Conservation (phyloP, 2,888 invertebrate species). For the Drosophila mimetica region DNA sequence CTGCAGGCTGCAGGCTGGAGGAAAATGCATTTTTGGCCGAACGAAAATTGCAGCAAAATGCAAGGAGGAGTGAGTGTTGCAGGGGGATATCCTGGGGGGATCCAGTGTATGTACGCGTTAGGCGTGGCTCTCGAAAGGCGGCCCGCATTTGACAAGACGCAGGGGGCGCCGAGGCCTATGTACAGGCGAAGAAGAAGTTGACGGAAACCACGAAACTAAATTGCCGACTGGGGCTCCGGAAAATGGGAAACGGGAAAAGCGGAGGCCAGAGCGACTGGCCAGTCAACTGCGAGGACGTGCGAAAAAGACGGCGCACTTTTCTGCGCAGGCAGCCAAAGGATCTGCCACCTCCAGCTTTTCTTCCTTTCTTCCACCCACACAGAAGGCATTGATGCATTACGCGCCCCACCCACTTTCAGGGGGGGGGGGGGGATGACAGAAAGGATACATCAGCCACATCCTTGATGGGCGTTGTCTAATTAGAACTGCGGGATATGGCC, state of each 20-base stretch:
- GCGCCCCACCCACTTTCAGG: slow-evolving; percentile 35
- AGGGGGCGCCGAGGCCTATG: slow-evolving; percentile 44
- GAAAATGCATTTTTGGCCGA: slow-evolving; percentile 64
- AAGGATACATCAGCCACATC: slow-evolving; percentile 19
- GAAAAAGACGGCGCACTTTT: slow-evolving; percentile 77
- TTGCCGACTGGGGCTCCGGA: slow-evolving; percentile 49
- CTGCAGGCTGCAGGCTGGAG: slow-evolving; percentile 25
- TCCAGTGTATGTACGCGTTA: slow-evolving; percentile 52
- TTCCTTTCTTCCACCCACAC: background rate
- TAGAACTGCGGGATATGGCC: slow-evolving; percentile 34
- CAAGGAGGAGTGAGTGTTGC: slow-evolving; percentile 22
- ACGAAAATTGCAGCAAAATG: too few species aligned
- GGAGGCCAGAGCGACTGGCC: slow-evolving; percentile 28
- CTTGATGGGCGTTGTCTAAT: slow-evolving; percentile 51
- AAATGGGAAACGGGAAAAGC: background rate
- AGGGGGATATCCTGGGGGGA: slow-evolving; percentile 12
- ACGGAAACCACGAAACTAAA: slow-evolving; percentile 78
- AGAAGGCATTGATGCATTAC: slow-evolving; percentile 38
- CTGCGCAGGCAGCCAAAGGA: slow-evolving; percentile 56
- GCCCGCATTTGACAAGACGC: slow-evolving; percentile 67
- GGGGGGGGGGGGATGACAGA: too few species aligned
- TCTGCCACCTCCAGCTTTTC: slow-evolving; percentile 13
- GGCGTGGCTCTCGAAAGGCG: slow-evolving; percentile 68
- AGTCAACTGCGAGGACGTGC: slow-evolving; percentile 59
- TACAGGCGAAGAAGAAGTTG: slow-evolving; percentile 60